phyloP scores from a whole-genome alignment of 2,888 invertebrate genomes.

The Leptinotarsa peninsularis region DNA sequence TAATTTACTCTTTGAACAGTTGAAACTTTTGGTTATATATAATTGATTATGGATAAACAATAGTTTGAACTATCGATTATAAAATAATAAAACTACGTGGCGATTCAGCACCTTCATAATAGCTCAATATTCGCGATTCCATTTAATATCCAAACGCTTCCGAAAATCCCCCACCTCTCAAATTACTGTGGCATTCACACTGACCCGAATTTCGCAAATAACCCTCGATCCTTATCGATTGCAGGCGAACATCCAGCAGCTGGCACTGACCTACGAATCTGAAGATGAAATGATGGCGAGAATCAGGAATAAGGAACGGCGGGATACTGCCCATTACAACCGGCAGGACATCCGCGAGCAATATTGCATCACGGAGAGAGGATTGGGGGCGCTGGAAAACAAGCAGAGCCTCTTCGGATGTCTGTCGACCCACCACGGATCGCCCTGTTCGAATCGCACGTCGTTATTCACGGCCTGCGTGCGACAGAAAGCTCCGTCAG shows the following conservation, averaged over 20 bases:
- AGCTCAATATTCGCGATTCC: neutral
- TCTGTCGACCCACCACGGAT: constrained; percentile 80
- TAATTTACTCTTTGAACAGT: too few species aligned
- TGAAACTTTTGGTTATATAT: too few species aligned
- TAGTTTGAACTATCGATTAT: too few species aligned
- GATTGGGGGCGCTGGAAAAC: constrained; percentile 78
- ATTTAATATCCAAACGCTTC: neutral
- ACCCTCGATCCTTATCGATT: constrained; percentile 40
- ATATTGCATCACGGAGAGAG: constrained; percentile 87
- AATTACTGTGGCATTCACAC: too few species aligned
- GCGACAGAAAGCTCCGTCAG: constrained; percentile 85
- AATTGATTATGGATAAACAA: too few species aligned
- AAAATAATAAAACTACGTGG: too few species aligned
- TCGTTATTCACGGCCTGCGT: constrained; percentile 86
- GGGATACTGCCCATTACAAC: constrained; percentile 76
- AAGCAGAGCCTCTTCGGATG: constrained; percentile 80
- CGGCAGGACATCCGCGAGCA: constrained; percentile 92
- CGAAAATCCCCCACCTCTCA: neutral
- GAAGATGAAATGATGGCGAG: constrained; percentile 85
- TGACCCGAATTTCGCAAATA: neutral
- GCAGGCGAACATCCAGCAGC: constrained; percentile 78
- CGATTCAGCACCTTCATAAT: too few species aligned
- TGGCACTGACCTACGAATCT: constrained; percentile 81
- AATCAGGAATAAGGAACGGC: constrained; percentile 68
- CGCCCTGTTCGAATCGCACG: constrained; percentile 74